Conservation (phyloP, 2,113 vertebrate genomes). For the Periophthalmodon schlosseri region DNA sequence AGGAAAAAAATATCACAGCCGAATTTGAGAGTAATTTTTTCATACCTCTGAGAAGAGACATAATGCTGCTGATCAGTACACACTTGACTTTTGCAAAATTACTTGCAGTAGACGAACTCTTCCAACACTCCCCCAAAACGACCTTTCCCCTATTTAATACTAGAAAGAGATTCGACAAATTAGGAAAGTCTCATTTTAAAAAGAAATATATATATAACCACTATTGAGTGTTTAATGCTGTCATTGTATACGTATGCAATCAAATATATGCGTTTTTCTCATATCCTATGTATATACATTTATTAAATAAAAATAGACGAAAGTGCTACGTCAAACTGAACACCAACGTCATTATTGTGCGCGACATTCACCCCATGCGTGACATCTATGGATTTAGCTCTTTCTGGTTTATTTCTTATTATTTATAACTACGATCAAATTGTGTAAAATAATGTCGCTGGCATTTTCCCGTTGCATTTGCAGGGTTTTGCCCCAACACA, state of each 20-base stretch:
- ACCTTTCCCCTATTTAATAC: slow-evolving; percentile 65
- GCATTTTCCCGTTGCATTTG: slow-evolving; percentile 39
- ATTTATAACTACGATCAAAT: background rate
- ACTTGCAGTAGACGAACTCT: background rate
- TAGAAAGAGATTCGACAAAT: slow-evolving; percentile 48
- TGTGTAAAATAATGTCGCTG: slow-evolving; percentile 49
- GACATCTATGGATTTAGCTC: background rate
- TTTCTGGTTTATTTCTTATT: background rate
- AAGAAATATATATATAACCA: background rate
- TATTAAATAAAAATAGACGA: slow-evolving; percentile 21
- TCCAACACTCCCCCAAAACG: background rate
- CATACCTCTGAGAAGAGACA: slow-evolving; percentile 81
- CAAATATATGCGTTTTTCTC: fast-evolving
- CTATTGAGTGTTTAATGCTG: background rate
- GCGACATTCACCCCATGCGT: background rate
- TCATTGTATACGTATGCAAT: background rate
- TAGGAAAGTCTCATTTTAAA: background rate
- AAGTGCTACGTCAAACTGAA: slow-evolving; percentile 7
- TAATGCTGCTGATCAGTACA: slow-evolving; percentile 35
- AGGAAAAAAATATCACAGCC: background rate
- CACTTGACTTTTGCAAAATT: slow-evolving; percentile 8
- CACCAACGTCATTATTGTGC: slow-evolving; percentile 51
- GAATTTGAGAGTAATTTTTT: background rate
- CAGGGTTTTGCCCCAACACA: slow-evolving; percentile 46
- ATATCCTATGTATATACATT: background rate